phyloP scores from a whole-genome alignment of 1,140 invertebrate genomes.

The Drosophila dunni region DNA sequence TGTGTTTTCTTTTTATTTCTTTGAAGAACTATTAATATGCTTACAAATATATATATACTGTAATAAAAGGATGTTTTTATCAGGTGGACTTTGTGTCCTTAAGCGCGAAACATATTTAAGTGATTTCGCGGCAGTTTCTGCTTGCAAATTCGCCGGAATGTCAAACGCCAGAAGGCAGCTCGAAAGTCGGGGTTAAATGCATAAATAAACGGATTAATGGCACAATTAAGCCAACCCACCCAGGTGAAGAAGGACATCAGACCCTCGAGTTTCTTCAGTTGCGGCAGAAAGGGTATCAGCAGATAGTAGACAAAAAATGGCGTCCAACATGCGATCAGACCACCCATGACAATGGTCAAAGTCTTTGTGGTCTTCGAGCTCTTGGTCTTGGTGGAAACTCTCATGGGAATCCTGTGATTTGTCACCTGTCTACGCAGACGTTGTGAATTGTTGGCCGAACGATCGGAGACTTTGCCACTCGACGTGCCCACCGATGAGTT shows the following conservation, averaged over 20 bases:
- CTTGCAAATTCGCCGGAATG: conserved; percentile 85
- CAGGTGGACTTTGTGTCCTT: conserved; percentile 4
- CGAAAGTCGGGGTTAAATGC: conserved; percentile 94
- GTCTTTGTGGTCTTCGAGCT: conserved; percentile 96
- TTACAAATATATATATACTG: conserved; percentile 21
- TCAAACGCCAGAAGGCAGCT: conserved; percentile 92
- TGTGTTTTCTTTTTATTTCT: not conserved
- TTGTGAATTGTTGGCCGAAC: conserved; percentile 34
- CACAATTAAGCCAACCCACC: conserved; percentile 97
- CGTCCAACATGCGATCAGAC: conserved; percentile 95
- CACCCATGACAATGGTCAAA: conserved; percentile 95
- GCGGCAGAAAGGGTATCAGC: conserved; percentile 89
- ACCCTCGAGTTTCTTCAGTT: conserved; percentile 86
- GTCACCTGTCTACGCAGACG: conserved; percentile 21
- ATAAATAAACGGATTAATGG: conserved; percentile 94
- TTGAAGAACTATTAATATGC: conserved; percentile 7
- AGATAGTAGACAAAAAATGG: conserved; percentile 96
- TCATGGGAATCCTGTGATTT: conserved; percentile 79
- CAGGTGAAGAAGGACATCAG: conserved; percentile 94
- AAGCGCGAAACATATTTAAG: conserved; percentile 76
- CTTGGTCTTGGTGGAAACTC: conserved; percentile 88
- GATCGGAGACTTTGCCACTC: conserved; percentile 24
- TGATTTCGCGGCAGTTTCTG: conserved; percentile 74
- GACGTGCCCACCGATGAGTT: conserved; percentile 61
- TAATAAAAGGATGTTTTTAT: not conserved